A percentile compares a stretch with the other conserved stretches of the same genome.
Evolutionary conservation across 2,113 vertebrate species (phyloP).

Genomic region (human): GRCh38 chr3:192078501-192079000

Average conservation of each 20-base stretch:
- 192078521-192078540: background rate
- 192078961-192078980: slow-evolving; percentile 37
- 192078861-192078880: background rate
- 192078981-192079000: background rate
- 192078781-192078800: background rate
- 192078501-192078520: background rate
- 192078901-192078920: background rate
- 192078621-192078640: background rate
- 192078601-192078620: background rate
- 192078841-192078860: background rate
- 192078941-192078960: background rate
- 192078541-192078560: background rate
- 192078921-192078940: background rate
- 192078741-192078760: background rate
- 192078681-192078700: background rate
- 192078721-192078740: background rate
- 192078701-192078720: background rate
- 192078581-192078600: background rate
- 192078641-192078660: background rate
- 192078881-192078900: background rate
- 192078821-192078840: background rate
- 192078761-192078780: background rate
- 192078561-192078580: background rate
- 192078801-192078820: background rate
- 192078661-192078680: background rate